A percentile compares a stretch with the other conserved stretches of the same genome.
phyloP scores from a whole-genome alignment of 2,888 invertebrate species.

The Vesta saturnalis region DNA sequence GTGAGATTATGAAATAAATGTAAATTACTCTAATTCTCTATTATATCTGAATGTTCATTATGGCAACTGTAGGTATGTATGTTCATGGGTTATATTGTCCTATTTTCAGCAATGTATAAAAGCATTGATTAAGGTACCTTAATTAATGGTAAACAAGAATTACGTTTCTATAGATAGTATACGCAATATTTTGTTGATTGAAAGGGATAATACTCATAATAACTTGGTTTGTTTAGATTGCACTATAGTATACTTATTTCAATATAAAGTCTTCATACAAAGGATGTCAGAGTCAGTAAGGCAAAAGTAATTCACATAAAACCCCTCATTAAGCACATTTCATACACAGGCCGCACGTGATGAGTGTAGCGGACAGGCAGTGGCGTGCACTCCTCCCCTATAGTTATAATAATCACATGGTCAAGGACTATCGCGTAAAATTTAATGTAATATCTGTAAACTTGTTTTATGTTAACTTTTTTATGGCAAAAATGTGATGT shows the following conservation, averaged over 20 bases:
- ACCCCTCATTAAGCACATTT: slow-evolving; percentile 63
- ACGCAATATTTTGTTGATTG: neutral
- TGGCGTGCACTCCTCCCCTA: slow-evolving; percentile 50
- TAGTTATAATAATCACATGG: slow-evolving; percentile 33
- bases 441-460: slow-evolving; percentile 3
- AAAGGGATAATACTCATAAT: neutral
- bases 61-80: no score
- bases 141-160: no score
- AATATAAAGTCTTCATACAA: slow-evolving; percentile 33
- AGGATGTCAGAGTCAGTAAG: slow-evolving; percentile 60
- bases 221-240: slow-evolving; percentile 4
- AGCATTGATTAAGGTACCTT: no score
- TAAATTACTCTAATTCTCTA: no score
- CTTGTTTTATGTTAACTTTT: no score
- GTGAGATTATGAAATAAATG: no score
- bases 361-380: slow-evolving; percentile 55
- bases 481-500: no score
- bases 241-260: slow-evolving; percentile 25
- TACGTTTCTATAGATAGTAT: neutral
- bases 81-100: no score
- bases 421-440: slow-evolving; percentile 17
- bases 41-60: no score
- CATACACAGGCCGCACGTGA: slow-evolving; percentile 58
- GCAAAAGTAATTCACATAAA: slow-evolving; percentile 62
- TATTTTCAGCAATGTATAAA: no score